Base-by-base conservation (phyloP, 2,113 vertebrate species). In the Nothocercus julius region DNA sequence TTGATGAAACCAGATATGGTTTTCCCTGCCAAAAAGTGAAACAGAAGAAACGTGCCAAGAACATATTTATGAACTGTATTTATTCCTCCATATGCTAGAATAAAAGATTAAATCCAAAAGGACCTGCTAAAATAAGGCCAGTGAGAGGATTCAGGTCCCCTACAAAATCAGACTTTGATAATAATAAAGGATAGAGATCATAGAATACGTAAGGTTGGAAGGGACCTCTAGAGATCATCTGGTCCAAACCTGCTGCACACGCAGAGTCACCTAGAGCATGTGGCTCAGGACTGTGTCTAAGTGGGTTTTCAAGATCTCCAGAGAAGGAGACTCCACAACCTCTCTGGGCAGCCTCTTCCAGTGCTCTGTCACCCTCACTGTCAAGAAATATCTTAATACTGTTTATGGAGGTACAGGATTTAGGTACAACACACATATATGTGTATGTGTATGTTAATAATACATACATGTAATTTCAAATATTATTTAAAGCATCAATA, bases 1-100 rank as follows among this genome's bases (percentile, higher is more conserved):
- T 62, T 76, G 73, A 94, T 82, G 73, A 95, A 94, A 94, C 47
- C 83, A 92, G 83, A 93, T 85, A 94, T 56, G 66, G 4, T 20
- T 84, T 90, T 86, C 74, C 74, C 85, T 94, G 94, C 83, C 94
- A 97, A 76, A 95, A 94, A 84, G 4, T 78, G 75, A 79, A 94
- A 95, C n/a, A 58, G 30, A 83, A 90, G 58, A 76, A 93, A 82
- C 85, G 79, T 77, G 92, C 88, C 92, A 96, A 89, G 93, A 89
- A 79, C 54, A 24, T 70, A 82, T 87, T 93, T 93, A 93, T 84
- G 83, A 95, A 82, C 67, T 90, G 40, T 74, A 96, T 96, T 94
- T 90, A 76, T 92, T 74, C 85, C 94, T 89, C 89, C 69, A 59
- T 92, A 87, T 81, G 76, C 47, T 53, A 75, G 75, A 95, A 92